Evolutionary conservation across 2,888 invertebrate genomes (phyloP), one percentile per base, ranked within the genome.

Genomic region (Romanomermis culicivorax): DNA sequence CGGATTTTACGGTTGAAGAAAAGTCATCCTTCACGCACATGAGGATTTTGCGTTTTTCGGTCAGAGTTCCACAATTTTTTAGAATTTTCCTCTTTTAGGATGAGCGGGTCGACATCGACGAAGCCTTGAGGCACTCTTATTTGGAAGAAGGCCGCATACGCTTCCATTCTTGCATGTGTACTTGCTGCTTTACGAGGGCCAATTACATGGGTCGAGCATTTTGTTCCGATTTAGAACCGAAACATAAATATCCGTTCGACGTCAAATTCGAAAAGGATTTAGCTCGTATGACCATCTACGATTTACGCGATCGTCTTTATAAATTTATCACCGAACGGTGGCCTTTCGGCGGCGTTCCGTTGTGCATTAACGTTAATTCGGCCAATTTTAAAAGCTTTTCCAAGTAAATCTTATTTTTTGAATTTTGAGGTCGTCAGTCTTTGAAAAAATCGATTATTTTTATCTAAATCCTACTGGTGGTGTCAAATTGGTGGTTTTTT

Each of bases 361-460:
- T 97, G 65, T 95, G 95, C 79, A 95, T 97, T 78, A 97, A 97
- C 77, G 95, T 95, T 67, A 88, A 91, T 76, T 95, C 93, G 70
- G 91, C 91, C 72, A 91, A 95, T 73, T 97, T 93, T 79, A 93
- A 93, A 79, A 47, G 27, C 20, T 54, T 54, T 52, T 52, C 50
- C 23, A 54, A 27, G 54, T 54, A 30, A 27, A 47, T 14, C 20
- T 11, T 7, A 47, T 11, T 11, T 11, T 47, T 36, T 23, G 47
- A 11, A 30, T 20, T 36, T 36, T 36, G 36, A 36, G 36, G 11
- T 36, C 36, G 36, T 17, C 11, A 36, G 7, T 11, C 36, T 11
- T 36, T 36, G 17, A 7, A 36, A 36, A 36, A 7, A 7, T 7
- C 7, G 36, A 36, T 17, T 36, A 36, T 36, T 36, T 36, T 17